A percentile compares a stretch with the other conserved stretches of the same genome.
phyloP scores from a whole-genome alignment of 2,797 vertebrate species.

The Scarus forsteni region DNA sequence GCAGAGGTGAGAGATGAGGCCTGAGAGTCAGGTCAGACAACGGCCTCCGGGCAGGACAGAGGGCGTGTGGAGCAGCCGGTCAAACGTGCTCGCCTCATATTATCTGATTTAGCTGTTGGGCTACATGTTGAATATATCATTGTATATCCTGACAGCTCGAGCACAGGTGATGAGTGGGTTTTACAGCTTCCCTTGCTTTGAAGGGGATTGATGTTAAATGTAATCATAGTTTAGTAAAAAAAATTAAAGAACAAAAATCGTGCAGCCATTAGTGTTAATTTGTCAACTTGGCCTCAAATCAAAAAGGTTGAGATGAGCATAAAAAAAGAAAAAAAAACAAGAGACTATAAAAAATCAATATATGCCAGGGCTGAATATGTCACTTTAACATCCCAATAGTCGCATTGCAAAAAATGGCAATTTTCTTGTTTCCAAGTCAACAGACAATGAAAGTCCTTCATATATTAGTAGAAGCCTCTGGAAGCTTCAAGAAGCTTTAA shows the following conservation, averaged over 20 bases:
- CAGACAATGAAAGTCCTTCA: too few relatives aligned
- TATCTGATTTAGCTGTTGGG: conserved; percentile 31
- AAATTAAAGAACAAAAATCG: background rate
- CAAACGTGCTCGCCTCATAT: conserved; percentile 27
- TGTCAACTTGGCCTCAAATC: conserved; percentile 2
- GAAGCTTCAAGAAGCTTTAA: too few relatives aligned
- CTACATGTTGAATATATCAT: conserved; percentile 54
- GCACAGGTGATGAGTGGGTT: background rate
- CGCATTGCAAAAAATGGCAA: too few relatives aligned
- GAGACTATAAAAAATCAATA: too few relatives aligned
- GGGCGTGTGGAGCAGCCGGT: conserved; percentile 38
- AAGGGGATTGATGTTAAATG: background rate
- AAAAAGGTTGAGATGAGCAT: too few relatives aligned
- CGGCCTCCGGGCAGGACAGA: conserved; percentile 61
- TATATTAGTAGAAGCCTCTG: too few relatives aligned
- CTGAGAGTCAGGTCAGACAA: conserved; percentile 76
- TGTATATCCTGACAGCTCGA: conserved; percentile 15
- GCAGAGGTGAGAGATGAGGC: conserved; percentile 86
- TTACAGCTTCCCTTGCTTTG: background rate
- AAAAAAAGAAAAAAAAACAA: too few relatives aligned
- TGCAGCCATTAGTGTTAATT: background rate
- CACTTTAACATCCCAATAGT: too few relatives aligned
- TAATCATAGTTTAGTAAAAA: background rate
- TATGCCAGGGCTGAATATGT: too few relatives aligned
- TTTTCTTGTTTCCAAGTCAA: too few relatives aligned